Conservation (phyloP, 2,113 vertebrate species). For the Malaclemys terrapin region DNA sequence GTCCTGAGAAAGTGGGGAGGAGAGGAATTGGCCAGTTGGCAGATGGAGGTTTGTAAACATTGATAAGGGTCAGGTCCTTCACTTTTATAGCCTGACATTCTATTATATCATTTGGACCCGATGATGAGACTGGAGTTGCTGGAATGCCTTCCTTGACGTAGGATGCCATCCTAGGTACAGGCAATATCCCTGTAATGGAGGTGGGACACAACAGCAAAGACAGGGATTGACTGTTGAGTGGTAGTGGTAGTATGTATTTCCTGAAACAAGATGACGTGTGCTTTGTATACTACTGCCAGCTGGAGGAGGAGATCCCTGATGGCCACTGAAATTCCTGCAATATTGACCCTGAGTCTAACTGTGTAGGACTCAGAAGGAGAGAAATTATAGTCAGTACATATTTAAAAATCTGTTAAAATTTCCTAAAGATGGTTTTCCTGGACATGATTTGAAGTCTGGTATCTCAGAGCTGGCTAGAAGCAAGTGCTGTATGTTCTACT, state of each 20-base stretch:
- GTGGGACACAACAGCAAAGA: background rate
- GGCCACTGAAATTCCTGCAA: background rate
- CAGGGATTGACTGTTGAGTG: background rate
- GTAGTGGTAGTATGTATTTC: background rate
- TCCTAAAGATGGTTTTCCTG: background rate
- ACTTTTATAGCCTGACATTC: background rate
- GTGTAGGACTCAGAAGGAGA: background rate
- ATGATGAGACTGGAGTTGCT: background rate
- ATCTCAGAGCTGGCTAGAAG: background rate
- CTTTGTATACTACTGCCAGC: background rate
- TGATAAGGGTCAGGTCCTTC: background rate
- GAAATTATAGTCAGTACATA: background rate
- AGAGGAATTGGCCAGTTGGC: background rate
- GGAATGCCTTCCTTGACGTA: background rate
- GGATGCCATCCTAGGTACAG: background rate
- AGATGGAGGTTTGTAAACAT: background rate
- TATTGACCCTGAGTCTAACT: background rate
- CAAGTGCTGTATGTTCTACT: background rate
- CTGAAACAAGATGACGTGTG: background rate
- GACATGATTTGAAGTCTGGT: background rate
- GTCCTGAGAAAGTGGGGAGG: background rate
- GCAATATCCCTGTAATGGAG: background rate
- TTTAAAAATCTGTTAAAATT: background rate
- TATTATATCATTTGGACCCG: background rate
- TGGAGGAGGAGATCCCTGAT: background rate